A percentile compares a stretch with the other conserved stretches of the same genome.
phyloP scores from a whole-genome alignment of 1,140 invertebrate genomes.

The Anoplophora glabripennis region DNA sequence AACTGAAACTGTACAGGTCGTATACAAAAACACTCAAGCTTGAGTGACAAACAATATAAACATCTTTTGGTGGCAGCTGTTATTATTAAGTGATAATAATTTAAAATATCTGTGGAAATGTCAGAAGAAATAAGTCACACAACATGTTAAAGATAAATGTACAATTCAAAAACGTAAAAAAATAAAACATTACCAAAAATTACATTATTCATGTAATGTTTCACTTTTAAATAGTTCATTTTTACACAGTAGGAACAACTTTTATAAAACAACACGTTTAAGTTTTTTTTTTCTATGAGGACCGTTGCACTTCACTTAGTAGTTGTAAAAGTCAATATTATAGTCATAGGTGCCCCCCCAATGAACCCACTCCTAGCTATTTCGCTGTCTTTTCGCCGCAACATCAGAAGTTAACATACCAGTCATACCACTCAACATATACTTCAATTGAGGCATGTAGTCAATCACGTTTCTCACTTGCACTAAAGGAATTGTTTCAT shows the following conservation, averaged over 20 bases:
- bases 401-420: conserved; percentile 36
- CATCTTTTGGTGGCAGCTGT: not conserved
- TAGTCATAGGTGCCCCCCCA: conserved; percentile 37
- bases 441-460: conserved; percentile 82
- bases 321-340: conserved; percentile 30
- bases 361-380: conserved; percentile 59
- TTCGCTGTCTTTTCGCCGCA: conserved; percentile 58
- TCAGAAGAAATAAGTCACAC: conserved; percentile 3
- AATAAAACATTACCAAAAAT: conserved; percentile 13
- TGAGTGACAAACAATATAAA: not conserved
- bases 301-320: conserved; percentile 20
- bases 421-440: conserved; percentile 61
- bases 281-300: conserved; percentile 20
- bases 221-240: not conserved
- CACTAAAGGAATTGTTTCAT: conserved; percentile 65
- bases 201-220: conserved; percentile 7
- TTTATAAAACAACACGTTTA: conserved; percentile 26
- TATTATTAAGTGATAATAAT: conserved; percentile 4
- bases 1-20: not conserved
- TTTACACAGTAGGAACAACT: conserved; percentile 34
- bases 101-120: conserved; percentile 16
- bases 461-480: conserved; percentile 77
- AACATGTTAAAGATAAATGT: conserved; percentile 10
- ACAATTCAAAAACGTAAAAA: conserved; percentile 10
- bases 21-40: not conserved